These are phyloP conservation scores for Leptopilina clavipes DNA, from an alignment of 1,140 invertebrate genomes.

Conservation along the genomic window DNA sequence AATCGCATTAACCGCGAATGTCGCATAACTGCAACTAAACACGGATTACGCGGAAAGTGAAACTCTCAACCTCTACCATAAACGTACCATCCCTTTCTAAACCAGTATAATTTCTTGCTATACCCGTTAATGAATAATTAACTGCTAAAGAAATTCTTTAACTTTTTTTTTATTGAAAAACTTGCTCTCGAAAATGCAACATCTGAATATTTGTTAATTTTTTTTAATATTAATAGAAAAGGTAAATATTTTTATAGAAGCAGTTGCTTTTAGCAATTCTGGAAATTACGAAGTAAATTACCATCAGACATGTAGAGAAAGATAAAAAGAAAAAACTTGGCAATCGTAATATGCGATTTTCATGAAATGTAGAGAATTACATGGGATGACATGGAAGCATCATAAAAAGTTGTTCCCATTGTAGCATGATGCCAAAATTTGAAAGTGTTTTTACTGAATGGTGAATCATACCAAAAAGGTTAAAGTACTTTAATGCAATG, in stretches of 20 bases:
- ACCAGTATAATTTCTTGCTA: background rate
- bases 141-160: background rate
- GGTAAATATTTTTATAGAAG: too few relatives aligned
- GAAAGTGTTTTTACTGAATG: conserved; percentile 23
- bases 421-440: background rate
- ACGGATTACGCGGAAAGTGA: conserved; percentile 27
- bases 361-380: background rate
- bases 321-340: conserved; percentile 51
- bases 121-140: background rate
- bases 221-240: too few relatives aligned
- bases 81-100: conserved; percentile 5
- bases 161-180: background rate
- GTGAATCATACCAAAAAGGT: conserved; percentile 48
- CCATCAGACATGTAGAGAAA: conserved; percentile 17
- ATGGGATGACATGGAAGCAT: conserved; percentile 1
- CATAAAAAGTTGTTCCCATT: background rate
- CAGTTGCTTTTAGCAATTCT: too few relatives aligned
- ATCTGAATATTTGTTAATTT: too few relatives aligned
- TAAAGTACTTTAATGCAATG: conserved; percentile 43
- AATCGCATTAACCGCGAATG: conserved; percentile 27
- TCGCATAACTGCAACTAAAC: conserved; percentile 21
- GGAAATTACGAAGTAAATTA: conserved; percentile 31
- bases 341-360: conserved; percentile 41
- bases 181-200: background rate
- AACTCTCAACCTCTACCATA: conserved; percentile 26